These are phyloP conservation scores for Alsophila aescularia DNA, from an alignment of 2,888 invertebrate genomes.

Conservation along the genomic window DNA sequence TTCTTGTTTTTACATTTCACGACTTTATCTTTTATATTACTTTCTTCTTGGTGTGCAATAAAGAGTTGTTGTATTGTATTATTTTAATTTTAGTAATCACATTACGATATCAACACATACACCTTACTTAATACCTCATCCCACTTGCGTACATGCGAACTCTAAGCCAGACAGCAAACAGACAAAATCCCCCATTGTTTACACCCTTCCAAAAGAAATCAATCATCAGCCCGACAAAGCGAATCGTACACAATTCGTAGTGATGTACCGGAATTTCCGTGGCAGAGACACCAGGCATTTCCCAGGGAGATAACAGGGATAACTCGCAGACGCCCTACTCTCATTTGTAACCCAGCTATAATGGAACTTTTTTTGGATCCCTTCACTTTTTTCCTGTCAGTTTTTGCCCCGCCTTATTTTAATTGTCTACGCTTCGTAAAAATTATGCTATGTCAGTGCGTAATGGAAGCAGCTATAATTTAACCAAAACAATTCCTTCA, in stretches of 20 bases:
- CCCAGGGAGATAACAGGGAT: constrained; percentile 67
- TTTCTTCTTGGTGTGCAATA: no score
- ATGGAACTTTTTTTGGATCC: constrained; percentile 76
- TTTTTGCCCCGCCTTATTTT: constrained; percentile 68
- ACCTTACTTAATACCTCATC: no score
- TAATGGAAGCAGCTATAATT: constrained; percentile 35
- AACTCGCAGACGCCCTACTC: constrained; percentile 57
- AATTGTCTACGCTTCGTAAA: constrained; percentile 68
- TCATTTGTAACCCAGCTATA: constrained; percentile 76
- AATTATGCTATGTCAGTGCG: constrained; percentile 34
- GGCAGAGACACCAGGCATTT: constrained; percentile 43
- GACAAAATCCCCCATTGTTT: neutral
- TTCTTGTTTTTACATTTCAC: no score
- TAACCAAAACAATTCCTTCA: constrained; percentile 34
- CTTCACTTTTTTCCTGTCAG: constrained; percentile 71
- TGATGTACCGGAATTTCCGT: constrained; percentile 32
- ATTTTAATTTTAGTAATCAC: no score
- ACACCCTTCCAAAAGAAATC: constrained; percentile 5
- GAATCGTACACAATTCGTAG: constrained; percentile 28
- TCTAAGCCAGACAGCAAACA: neutral
- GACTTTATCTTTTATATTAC: no score
- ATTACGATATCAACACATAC: no score
- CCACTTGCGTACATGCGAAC: neutral
- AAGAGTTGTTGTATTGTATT: no score
- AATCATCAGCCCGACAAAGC: constrained; percentile 15